These are phyloP conservation scores for Drosophila gunungcola DNA, from an alignment of 1,140 invertebrate species.

Conservation along the genomic window DNA sequence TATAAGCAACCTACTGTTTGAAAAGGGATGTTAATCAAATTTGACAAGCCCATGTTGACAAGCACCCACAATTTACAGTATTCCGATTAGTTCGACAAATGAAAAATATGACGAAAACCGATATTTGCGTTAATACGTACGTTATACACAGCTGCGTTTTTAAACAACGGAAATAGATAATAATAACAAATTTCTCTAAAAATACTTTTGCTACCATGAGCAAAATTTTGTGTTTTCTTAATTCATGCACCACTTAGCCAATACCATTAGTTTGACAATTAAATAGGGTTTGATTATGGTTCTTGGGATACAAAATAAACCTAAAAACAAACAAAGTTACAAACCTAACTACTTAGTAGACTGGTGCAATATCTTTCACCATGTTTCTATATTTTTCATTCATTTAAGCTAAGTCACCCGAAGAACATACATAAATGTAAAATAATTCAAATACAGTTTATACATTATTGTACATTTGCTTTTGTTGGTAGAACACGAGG, in stretches of 20 bases:
- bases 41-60: neutral
- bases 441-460: constrained; percentile 50
- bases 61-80: neutral
- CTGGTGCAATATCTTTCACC: neutral
- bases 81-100: neutral
- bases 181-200: too few relatives aligned
- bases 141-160: neutral
- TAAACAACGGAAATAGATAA: neutral
- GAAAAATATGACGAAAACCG: neutral
- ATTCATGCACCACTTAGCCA: too few relatives aligned
- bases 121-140: neutral
- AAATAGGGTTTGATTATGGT: too few relatives aligned
- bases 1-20: neutral
- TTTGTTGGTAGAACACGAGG: constrained; percentile 18
- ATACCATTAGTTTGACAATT: too few relatives aligned
- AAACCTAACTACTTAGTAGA: constrained; percentile 8
- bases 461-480: constrained; percentile 50
- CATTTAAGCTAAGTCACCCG: constrained; percentile 47
- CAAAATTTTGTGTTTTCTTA: too few relatives aligned
- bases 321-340: neutral
- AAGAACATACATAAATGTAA: constrained; percentile 57
- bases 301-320: too few relatives aligned
- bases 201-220: too few relatives aligned
- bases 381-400: neutral
- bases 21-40: neutral